Evolutionary conservation across 23 tunicate species (phyloP), one percentile per base, ranked within the genome.

Genomic region (Phallusia fumigata): DNA sequence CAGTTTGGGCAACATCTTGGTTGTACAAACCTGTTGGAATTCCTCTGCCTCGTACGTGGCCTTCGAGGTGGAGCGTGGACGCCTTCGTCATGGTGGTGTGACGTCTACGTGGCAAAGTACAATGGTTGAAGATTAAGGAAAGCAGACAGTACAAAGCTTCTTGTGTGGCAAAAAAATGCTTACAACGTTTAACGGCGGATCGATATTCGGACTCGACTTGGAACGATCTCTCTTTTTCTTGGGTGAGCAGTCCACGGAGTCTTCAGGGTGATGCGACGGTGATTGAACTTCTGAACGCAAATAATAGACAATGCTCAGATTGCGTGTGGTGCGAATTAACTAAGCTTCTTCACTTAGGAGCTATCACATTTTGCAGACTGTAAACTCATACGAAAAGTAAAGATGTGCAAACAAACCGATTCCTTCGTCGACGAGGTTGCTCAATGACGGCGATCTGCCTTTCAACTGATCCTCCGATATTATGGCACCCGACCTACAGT

Each of bases 1-100:
- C n/a, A n/a, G n/a, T n/a, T n/a, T n/a, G n/a, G n/a, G n/a, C n/a
- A n/a, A n/a, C n/a, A n/a, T n/a, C n/a, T n/a, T n/a, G n/a, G 69
- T 58, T 58, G 13, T 6, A 24, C 72, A 32, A 75, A 86, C 90
- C 90, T 86, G 85, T 80, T 86, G 15, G 90, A 86, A 52, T 49
- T 31, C 26, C 90, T 49, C 30, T 78, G 83, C 36, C 83, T 78
- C 5, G 36, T n/a, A 36, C 64, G 83, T 28, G 35, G n/a, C 78
- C 88, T 26, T 36, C 69, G 69, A 58, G 88, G 78, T 12, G 78
- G 88, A 10, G 88, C 74, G 26, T 80, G 52, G 22, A 79, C 52
- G 5, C 22, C 19, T 13, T 77, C 80, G 19, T 40, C 50, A 24
- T 58, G 69, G 28, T 22, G 69, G 3, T 22, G 28, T 22, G 69